Evolutionary conservation across 2,797 vertebrate genomes (phyloP).

Genomic region (Anas capensis): DNA sequence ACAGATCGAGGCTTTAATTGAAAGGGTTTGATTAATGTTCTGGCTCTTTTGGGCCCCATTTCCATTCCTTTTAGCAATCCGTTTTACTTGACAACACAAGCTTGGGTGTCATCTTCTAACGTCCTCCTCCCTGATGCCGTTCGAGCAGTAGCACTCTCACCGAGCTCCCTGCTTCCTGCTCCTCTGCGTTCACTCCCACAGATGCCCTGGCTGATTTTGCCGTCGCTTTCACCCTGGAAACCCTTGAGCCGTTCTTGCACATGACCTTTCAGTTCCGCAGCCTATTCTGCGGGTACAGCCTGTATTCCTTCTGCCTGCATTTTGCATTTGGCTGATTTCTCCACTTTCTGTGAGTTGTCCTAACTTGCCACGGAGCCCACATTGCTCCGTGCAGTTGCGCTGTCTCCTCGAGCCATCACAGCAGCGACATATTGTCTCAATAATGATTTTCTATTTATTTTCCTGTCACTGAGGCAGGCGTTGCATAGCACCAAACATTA

Average conservation of each 20-base stretch:
- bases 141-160: background rate
- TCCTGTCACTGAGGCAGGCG: background rate
- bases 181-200: background rate
- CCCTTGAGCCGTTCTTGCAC: background rate
- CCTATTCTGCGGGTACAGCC: background rate
- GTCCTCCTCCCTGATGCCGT: background rate
- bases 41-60: background rate
- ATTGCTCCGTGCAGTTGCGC: background rate
- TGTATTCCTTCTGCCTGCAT: background rate
- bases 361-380: background rate
- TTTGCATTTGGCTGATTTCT: background rate
- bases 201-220: background rate
- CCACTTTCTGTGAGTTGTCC: background rate
- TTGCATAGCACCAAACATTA: background rate
- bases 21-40: background rate
- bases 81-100: background rate
- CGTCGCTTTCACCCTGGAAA: background rate
- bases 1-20: background rate
- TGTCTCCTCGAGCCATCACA: background rate
- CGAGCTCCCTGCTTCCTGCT: background rate
- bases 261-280: background rate
- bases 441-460: slow-evolving; percentile 46
- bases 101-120: background rate
- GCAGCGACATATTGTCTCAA: background rate
- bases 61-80: background rate